Base-by-base conservation (phyloP, 1,140 invertebrate genomes). In the Onthophagus taurus region DNA sequence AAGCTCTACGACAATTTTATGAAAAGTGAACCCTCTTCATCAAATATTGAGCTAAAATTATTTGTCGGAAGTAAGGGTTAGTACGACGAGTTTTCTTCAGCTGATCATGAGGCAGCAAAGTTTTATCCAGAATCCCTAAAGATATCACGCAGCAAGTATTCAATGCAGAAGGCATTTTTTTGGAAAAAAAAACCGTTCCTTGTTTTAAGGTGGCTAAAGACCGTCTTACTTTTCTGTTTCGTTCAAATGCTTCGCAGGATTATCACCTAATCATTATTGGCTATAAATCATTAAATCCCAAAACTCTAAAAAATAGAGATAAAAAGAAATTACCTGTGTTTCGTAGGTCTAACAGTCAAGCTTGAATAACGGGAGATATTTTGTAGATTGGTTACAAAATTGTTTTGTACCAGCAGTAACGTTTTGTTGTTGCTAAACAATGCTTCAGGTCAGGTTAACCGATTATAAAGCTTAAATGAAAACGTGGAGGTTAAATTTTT, bases 151-250 rank as follows among this genome's bases (percentile, higher is more conserved):
- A 55, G 16, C 31, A 34, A 39, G 36, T 51, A 39, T 51, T 51
- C 35, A 51, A 49, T 41, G 47, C 31, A 11, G 42, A 45, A 24
- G 49, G 51, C 50, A 61, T 68, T 44, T 54, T 58, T 8, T 48
- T 63, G 52, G 49, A 52, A 23, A 55, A 69, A 45, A 66, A 66
- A 48, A 43, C 49, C 31, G 53, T 59, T 37, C 55, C 58, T 17
- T 66, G 67, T 33, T 65, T 61, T 57, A 70, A 69, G 50, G 55
- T 57, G 31, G 53, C 55, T 12, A 71, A 71, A 51, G 66, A 72
- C 36, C 31, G 38, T 31, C 6, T 47, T 16, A 53, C 44, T 11
- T 20, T 48, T 20, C 26, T 53, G 21, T 12, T 53, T 13, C 26
- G 45, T 31, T 37, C 17, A 19, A 47, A 47, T 41, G 48, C 39